Percentiles rank a stretch among this genome's conserved stretches.
Evolutionary conservation across 2,888 invertebrate species (phyloP).

Genomic region (Ptilodon capucinus): DNA sequence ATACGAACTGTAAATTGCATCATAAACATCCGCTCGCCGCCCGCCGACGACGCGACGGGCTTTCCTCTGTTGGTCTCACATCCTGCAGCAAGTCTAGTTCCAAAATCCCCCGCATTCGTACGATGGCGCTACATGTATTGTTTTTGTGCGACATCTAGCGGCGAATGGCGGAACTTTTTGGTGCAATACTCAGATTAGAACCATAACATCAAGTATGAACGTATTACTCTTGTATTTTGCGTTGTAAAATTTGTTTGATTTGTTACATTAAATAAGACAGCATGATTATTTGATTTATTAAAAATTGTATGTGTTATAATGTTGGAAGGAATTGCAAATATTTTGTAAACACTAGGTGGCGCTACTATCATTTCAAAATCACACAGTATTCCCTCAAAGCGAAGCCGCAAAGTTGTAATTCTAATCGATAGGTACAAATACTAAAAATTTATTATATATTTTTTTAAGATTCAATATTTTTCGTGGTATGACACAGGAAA

Average conservation of each 20-base stretch:
- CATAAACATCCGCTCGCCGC: constrained; percentile 68
- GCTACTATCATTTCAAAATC: constrained; percentile 8
- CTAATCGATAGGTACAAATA: too few relatives aligned
- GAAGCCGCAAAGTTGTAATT: too few relatives aligned
- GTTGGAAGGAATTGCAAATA: too few relatives aligned
- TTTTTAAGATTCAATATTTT: too few relatives aligned
- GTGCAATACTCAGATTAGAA: background rate
- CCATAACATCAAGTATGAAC: background rate
- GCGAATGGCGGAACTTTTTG: constrained; percentile 46
- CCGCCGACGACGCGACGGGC: constrained; percentile 32
- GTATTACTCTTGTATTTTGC: too few relatives aligned
- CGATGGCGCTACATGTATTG: constrained; percentile 35
- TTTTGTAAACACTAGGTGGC: constrained; percentile 25
- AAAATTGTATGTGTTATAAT: too few relatives aligned
- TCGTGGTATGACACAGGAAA: too few relatives aligned
- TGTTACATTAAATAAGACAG: too few relatives aligned
- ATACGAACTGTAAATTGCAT: constrained; percentile 76
- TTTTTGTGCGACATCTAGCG: constrained; percentile 60
- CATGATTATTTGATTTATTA: too few relatives aligned
- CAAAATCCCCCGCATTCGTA: constrained; percentile 24
- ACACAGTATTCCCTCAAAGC: too few relatives aligned
- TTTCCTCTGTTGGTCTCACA: constrained; percentile 47
- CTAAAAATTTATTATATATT: too few relatives aligned
- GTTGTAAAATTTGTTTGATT: too few relatives aligned
- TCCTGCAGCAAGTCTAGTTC: constrained; percentile 37